These are phyloP conservation scores for Agriotes lineatus DNA, from an alignment of 2,888 invertebrate species.

Conservation along the genomic window DNA sequence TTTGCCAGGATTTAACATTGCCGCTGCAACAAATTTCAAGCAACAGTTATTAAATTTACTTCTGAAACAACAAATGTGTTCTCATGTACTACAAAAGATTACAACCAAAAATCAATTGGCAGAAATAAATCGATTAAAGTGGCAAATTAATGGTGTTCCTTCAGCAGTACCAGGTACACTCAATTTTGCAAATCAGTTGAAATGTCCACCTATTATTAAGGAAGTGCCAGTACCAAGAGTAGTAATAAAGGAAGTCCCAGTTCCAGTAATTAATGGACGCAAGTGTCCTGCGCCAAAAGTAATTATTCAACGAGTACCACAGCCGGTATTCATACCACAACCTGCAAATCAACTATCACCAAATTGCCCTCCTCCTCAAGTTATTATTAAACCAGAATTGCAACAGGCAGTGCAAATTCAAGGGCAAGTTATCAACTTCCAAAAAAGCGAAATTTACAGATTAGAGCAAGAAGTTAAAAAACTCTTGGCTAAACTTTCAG, in stretches of 20 bases:
- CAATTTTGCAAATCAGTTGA: no score
- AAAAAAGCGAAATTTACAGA: conserved; percentile 28
- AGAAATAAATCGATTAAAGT: not conserved
- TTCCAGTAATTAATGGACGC: not conserved
- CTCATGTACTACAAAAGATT: not conserved
- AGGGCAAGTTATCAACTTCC: conserved; percentile 12
- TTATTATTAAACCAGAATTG: not conserved
- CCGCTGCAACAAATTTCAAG: not conserved
- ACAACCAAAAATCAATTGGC: not conserved
- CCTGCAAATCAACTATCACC: not conserved
- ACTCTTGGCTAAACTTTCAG: conserved; percentile 18
- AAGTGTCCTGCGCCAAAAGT: not conserved
- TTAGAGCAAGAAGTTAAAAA: conserved; percentile 19
- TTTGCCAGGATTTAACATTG: not conserved
- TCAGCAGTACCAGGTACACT: not conserved
- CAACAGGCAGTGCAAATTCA: not conserved
- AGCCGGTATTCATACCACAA: no score
- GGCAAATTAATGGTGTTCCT: not conserved
- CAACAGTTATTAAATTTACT: not conserved
- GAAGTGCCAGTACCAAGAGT: conserved; percentile 18
- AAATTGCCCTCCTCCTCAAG: not conserved
- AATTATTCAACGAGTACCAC: not conserved
- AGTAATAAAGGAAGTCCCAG: conserved; percentile 8
- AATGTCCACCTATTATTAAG: conserved; percentile 9
- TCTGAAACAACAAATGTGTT: not conserved